phyloP scores from a whole-genome alignment of 2,797 vertebrate genomes.

The Trichosurus vulpecula region DNA sequence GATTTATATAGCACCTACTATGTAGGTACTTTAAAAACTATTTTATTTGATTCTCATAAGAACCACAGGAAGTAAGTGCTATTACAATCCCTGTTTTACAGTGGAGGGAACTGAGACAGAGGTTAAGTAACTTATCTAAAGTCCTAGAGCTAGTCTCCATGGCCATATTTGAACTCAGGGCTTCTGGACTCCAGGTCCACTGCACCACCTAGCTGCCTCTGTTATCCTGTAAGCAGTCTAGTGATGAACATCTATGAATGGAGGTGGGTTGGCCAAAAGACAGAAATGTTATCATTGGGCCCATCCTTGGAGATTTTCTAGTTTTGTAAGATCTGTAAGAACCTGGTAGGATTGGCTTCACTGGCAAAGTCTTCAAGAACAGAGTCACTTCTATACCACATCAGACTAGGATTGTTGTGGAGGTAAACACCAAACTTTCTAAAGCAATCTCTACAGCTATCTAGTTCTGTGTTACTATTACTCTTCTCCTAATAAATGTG shows the following conservation, averaged over 20 bases:
- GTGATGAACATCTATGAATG: no score
- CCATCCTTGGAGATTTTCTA: no score
- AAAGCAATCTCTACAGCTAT: conserved; percentile 24
- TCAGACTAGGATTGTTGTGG: no score
- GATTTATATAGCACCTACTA: background rate
- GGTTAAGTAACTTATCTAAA: background rate
- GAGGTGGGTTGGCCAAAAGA: no score
- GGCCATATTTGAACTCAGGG: background rate
- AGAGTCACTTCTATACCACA: no score
- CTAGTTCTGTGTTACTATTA: background rate
- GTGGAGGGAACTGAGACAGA: background rate
- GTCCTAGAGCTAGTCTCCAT: background rate
- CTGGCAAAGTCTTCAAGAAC: no score
- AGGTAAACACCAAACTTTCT: background rate
- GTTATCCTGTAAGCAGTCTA: no score
- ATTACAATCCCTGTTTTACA: background rate
- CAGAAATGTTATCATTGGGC: no score
- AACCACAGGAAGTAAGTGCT: background rate
- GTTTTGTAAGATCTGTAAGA: no score
- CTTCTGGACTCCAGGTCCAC: background rate
- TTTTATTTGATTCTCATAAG: background rate
- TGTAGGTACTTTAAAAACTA: background rate
- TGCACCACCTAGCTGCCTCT: no score
- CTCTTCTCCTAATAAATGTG: background rate
- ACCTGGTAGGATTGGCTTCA: no score